Conservation (phyloP, 2,113 vertebrate species). For the Sciurus niger region DNA sequence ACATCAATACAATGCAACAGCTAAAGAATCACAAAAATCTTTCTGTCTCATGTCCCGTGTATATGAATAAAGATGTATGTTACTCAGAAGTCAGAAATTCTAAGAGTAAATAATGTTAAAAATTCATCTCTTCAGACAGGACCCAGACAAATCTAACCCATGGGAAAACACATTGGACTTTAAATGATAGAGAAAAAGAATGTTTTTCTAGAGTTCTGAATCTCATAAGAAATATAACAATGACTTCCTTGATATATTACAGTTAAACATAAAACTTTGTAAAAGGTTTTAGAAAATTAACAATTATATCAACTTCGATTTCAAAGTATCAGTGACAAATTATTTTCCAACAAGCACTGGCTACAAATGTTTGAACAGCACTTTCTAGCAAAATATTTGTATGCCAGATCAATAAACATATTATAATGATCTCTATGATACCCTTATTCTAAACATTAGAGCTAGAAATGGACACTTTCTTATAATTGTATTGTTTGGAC, state of each 20-base stretch:
- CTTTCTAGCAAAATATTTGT: slow-evolving; percentile 11
- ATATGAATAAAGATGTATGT: slow-evolving; percentile 25
- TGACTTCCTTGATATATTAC: slow-evolving; percentile 4
- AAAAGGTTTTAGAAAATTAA: slow-evolving; percentile 55
- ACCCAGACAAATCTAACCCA: slow-evolving; percentile 56
- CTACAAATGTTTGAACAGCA: background rate
- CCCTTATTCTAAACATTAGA: slow-evolving; percentile 32
- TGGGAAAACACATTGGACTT: background rate
- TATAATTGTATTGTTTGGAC: background rate
- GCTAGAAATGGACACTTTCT: background rate
- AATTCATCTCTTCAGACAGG: slow-evolving; percentile 57
- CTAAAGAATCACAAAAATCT: slow-evolving; percentile 53
- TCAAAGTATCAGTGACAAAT: slow-evolving; percentile 9
- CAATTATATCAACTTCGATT: slow-evolving; percentile 1
- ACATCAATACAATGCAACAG: background rate
- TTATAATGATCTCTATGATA: background rate
- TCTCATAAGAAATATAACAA: slow-evolving; percentile 43
- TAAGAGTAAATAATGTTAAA: slow-evolving; percentile 65
- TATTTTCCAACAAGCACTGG: slow-evolving; percentile 39
- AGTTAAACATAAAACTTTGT: slow-evolving; percentile 3
- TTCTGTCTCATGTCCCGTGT: background rate
- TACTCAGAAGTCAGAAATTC: background rate
- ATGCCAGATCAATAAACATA: background rate
- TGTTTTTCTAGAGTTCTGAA: slow-evolving; percentile 9
- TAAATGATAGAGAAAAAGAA: slow-evolving; percentile 44